Evolutionary conservation across 2,113 vertebrate genomes (phyloP).

Genomic region (Hypocryptadius cinnamomeus): DNA sequence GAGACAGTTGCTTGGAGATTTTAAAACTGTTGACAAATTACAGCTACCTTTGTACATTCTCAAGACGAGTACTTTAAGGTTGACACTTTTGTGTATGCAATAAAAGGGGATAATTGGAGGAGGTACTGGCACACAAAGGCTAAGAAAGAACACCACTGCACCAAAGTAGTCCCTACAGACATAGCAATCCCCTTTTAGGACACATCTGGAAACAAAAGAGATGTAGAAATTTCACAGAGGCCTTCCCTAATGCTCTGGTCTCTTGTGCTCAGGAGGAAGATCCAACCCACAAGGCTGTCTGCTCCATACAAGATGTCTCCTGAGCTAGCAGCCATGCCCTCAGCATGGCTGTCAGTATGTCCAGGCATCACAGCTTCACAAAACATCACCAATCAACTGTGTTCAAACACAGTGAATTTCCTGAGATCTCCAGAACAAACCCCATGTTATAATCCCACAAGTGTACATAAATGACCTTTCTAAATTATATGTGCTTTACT

Average conservation of each 20-base stretch:
- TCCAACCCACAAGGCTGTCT: neutral
- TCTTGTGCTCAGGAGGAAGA: neutral
- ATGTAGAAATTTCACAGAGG: neutral
- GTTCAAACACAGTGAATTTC: neutral
- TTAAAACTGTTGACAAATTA: neutral
- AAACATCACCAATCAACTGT: neutral
- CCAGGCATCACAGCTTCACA: neutral
- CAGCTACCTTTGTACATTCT: neutral
- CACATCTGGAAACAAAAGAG: neutral
- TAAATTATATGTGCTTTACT: neutral
- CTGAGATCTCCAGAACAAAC: neutral
- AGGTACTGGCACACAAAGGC: neutral
- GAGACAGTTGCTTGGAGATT: neutral
- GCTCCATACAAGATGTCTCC: neutral
- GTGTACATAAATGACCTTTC: neutral
- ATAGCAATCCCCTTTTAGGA: neutral
- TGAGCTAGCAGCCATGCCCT: neutral
- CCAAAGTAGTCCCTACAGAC: neutral
- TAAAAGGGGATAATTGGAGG: neutral
- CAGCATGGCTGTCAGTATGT: neutral
- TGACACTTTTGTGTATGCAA: neutral
- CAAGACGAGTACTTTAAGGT: neutral
- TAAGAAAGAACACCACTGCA: neutral
- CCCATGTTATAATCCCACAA: neutral
- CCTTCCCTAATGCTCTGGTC: neutral